These are phyloP conservation scores for Zaprionus vittiger DNA, from an alignment of 1,140 invertebrate species.

Conservation along the genomic window DNA sequence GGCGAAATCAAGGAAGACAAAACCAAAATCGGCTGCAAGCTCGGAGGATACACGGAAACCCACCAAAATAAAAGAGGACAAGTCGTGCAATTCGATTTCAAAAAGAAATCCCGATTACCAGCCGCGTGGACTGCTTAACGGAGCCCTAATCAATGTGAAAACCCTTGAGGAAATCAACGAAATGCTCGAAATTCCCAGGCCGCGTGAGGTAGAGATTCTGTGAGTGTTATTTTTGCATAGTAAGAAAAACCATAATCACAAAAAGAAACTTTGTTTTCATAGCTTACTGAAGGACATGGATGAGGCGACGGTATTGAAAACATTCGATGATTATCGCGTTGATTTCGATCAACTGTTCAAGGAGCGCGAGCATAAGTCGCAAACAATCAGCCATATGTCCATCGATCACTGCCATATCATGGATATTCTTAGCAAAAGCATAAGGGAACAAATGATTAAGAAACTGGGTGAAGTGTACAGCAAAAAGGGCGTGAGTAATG, in stretches of 20 bases:
- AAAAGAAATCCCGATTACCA: neutral
- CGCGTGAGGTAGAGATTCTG: conserved; percentile 64
- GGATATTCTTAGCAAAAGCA: conserved; percentile 50
- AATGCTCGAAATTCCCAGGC: conserved; percentile 40
- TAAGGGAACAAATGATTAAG: conserved; percentile 61
- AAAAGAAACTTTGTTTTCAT: conserved; percentile 3
- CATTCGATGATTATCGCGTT: conserved; percentile 57
- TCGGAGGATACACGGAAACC: neutral
- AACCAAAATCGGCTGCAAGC: neutral
- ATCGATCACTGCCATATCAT: conserved; percentile 61
- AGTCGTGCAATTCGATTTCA: neutral
- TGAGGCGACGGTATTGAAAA: conserved; percentile 43
- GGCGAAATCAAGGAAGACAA: neutral
- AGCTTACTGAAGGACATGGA: conserved; percentile 63
- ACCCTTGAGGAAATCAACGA: conserved; percentile 38
- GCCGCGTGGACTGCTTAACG: conserved; percentile 33
- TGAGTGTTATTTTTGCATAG: conserved; percentile 34
- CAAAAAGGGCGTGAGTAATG: conserved; percentile 44
- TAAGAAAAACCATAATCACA: neutral
- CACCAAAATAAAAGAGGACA: neutral
- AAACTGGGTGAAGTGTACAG: conserved; percentile 47
- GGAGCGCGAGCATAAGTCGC: conserved; percentile 40
- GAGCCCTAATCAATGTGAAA: neutral
- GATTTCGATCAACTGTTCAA: conserved; percentile 59
- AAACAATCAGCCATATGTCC: conserved; percentile 47